Base-by-base conservation (phyloP, 2,113 vertebrate genomes). In the Amphiprion percula region DNA sequence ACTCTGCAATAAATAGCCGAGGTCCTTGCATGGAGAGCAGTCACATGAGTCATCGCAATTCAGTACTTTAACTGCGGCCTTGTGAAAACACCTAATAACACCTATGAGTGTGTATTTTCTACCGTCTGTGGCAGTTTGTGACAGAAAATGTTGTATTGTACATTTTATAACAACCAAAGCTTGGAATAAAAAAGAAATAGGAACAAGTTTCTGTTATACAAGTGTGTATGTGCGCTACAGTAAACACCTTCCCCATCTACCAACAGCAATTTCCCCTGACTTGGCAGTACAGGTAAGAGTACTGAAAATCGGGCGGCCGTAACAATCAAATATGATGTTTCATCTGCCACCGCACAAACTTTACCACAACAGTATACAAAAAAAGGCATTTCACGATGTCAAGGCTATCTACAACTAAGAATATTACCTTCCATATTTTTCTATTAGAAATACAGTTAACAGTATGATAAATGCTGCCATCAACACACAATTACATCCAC, bases 1-100 rank as follows among this genome's bases (percentile, higher is more conserved):
- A 91, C 74, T 55, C 79, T 66, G 55, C 46, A 82, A 88, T 90
- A 93, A 93, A 93, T 82, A 90, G 70, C 68, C 80, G 17, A 55
- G 88, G 75, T 77, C 77, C 75, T 81, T 70, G 75, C 82, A 78
- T 83, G 23, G 79, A 87, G 86, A 79, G 78, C 80, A 82, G 84
- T 58, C 59, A 54, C 65, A 87, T 88, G 90, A 93, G 80, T 89
- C 81, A 87, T 47, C 80, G 73, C 67, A 82, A 77, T 86, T 90
- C 77, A 77, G 70, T 59, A 50, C 74, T 80, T 90, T 76, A 84
- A 85, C 84, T 10, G 59, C 79, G 68, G 76, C 84, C 79, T 68
- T 77, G 79, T 78, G 68, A 84, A 87, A 87, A 84, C 26, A 79
- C 60, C 73, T 84, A 79, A 84, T 84, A 79, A 79, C 67, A 80